Conservation (phyloP, 2,113 vertebrate species). For the Scomber colias region DNA sequence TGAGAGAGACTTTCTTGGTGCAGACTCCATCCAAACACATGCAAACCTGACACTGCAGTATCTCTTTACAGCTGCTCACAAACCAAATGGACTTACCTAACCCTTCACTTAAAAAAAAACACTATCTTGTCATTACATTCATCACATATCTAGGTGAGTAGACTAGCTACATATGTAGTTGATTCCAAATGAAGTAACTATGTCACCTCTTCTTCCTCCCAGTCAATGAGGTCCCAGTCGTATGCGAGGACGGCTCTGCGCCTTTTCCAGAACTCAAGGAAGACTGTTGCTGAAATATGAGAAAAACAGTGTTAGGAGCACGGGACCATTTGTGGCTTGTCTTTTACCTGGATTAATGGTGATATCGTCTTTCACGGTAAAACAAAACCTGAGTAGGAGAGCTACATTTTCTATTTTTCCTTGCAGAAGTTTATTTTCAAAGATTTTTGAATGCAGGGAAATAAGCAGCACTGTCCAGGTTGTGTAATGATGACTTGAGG, state of each 20-base stretch:
- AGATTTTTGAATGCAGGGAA: too few relatives aligned
- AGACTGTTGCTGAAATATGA: slow-evolving; percentile 90
- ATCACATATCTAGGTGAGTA: neutral
- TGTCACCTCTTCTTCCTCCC: slow-evolving; percentile 96
- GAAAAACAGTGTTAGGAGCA: neutral
- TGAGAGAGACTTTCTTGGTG: neutral
- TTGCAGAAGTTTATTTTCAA: too few relatives aligned
- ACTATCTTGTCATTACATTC: neutral
- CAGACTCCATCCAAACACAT: neutral
- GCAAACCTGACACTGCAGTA: too few relatives aligned
- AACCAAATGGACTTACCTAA: too few relatives aligned
- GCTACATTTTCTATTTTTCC: too few relatives aligned
- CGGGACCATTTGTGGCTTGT: neutral
- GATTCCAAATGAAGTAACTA: neutral
- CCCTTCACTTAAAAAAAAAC: neutral
- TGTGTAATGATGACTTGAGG: too few relatives aligned
- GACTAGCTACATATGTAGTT: neutral
- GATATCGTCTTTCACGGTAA: neutral
- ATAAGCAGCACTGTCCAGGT: too few relatives aligned
- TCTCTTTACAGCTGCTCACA: too few relatives aligned
- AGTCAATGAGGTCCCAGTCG: slow-evolving; percentile 98
- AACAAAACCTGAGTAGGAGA: too few relatives aligned
- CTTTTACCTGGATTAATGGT: neutral
- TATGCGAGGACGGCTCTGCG: slow-evolving; percentile 95
- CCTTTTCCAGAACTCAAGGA: slow-evolving; percentile 98